Percentiles rank a stretch among this genome's conserved stretches.
Conservation (phyloP, 2,113 vertebrate species). For the Xenus cinereus region DNA sequence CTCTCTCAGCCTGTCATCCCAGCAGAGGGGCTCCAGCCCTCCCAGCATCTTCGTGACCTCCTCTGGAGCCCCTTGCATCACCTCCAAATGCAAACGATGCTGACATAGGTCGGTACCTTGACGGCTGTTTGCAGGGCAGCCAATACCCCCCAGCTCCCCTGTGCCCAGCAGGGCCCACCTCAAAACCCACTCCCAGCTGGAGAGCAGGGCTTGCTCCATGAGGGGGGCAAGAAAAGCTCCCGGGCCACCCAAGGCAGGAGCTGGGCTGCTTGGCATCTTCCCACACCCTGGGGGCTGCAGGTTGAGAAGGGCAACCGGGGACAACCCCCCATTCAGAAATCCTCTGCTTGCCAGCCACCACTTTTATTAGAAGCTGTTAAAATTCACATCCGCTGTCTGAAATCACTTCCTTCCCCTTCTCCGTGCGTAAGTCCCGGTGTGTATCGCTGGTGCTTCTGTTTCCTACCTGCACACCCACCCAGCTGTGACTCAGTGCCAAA, state of each 20-base stretch:
- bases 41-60: too few species aligned
- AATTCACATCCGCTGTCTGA: not conserved
- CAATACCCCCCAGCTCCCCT: not conserved
- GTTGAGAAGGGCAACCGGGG: not conserved
- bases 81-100: not conserved
- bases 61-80: not conserved
- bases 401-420: not conserved
- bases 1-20: too few species aligned
- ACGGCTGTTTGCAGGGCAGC: not conserved
- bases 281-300: rapidly evolving
- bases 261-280: too few species aligned
- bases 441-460: not conserved
- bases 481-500: slow-evolving; percentile 59
- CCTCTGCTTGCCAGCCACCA: not conserved
- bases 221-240: not conserved
- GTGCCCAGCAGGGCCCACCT: not conserved
- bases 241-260: rapidly evolving
- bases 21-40: too few species aligned
- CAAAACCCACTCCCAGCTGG: not conserved
- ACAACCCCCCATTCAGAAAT: not conserved
- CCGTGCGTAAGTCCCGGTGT: not conserved
- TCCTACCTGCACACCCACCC: slow-evolving; percentile 43
- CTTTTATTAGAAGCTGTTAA: not conserved
- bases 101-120: rapidly evolving
- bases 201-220: not conserved